Percentiles rank a stretch among this genome's conserved stretches.
phyloP scores from a whole-genome alignment of 92 coral and sea anemone genomes.

The Epizoanthus stellaris region DNA sequence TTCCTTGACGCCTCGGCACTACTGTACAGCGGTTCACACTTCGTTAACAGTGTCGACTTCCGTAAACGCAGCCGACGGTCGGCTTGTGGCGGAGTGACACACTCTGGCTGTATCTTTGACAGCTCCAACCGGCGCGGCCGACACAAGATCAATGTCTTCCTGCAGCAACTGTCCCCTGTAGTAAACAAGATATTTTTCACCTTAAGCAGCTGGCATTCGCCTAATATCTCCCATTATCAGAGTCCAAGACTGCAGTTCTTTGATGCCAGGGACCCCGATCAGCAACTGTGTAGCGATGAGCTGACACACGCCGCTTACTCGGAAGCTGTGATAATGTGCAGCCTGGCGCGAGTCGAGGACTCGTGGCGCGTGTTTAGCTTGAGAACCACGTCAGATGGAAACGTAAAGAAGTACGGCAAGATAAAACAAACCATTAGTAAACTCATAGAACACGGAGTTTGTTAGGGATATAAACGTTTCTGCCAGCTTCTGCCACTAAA shows the following conservation, averaged over 20 bases:
- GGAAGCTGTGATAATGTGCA: slow-evolving; percentile 54
- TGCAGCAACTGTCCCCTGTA: not conserved
- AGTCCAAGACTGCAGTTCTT: slow-evolving; percentile 43
- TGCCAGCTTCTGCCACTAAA: slow-evolving; percentile 7
- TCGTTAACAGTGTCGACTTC: slow-evolving; percentile 5
- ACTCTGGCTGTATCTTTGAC: not conserved
- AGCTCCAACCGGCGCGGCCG: not conserved
- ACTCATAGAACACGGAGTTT: slow-evolving; percentile 44
- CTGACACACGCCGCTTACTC: slow-evolving; percentile 27
- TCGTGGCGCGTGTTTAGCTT: slow-evolving; percentile 57
- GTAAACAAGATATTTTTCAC: slow-evolving; percentile 28
- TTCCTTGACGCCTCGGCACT: slow-evolving; percentile 34
- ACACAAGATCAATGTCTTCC: slow-evolving; percentile 17
- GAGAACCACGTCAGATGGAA: slow-evolving; percentile 46
- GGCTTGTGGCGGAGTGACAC: not conserved
- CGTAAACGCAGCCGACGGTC: not conserved
- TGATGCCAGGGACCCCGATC: slow-evolving; percentile 49
- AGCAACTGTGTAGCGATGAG: slow-evolving; percentile 49
- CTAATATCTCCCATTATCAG: slow-evolving; percentile 35
- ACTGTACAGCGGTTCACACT: slow-evolving; percentile 1
- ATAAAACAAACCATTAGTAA: not conserved
- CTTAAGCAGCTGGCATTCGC: slow-evolving; percentile 34
- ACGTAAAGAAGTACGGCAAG: slow-evolving; percentile 26
- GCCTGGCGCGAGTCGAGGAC: slow-evolving; percentile 48
- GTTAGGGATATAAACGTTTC: not conserved